phyloP scores from a whole-genome alignment of 2,888 invertebrate species.

The Cinara cedri region DNA sequence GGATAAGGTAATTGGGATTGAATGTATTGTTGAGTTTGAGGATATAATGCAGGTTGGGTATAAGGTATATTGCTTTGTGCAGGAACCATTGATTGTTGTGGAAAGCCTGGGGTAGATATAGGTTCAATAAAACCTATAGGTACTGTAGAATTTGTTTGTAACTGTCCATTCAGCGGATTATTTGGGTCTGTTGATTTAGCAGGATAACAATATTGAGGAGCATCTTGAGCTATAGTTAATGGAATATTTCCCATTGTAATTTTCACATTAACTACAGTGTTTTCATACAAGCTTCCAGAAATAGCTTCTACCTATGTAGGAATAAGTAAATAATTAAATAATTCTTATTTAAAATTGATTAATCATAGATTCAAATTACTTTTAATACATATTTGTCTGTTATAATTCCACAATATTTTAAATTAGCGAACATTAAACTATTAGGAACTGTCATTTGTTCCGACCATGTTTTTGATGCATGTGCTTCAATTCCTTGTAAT shows the following conservation, averaged over 20 bases:
- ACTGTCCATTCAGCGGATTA: constrained; percentile 13
- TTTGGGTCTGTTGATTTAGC: not conserved
- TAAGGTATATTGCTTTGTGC: not conserved
- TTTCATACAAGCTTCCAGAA: constrained; percentile 48
- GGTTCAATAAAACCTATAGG: constrained; percentile 32
- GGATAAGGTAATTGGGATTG: constrained; percentile 40
- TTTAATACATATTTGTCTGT: constrained; percentile 50
- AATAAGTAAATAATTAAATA: constrained; percentile 21
- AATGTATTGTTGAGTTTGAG: constrained; percentile 17
- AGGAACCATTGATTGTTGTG: constrained; percentile 10
- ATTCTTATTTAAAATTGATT: not conserved
- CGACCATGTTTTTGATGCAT: constrained; percentile 56
- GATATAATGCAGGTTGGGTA: constrained; percentile 23
- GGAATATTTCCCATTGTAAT: constrained; percentile 57
- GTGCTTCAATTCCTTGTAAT: constrained; percentile 56
- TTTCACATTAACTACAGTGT: constrained; percentile 52
- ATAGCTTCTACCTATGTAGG: constrained; percentile 49
- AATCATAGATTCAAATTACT: constrained; percentile 23
- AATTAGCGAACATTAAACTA: constrained; percentile 46
- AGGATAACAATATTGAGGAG: constrained; percentile 34
- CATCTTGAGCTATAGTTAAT: constrained; percentile 49
- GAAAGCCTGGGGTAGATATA: constrained; percentile 30
- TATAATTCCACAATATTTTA: constrained; percentile 56
- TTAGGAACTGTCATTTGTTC: constrained; percentile 54
- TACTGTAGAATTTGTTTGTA: constrained; percentile 1